Conservation (phyloP, 2,113 vertebrate genomes). For the Tyrannus savana region DNA sequence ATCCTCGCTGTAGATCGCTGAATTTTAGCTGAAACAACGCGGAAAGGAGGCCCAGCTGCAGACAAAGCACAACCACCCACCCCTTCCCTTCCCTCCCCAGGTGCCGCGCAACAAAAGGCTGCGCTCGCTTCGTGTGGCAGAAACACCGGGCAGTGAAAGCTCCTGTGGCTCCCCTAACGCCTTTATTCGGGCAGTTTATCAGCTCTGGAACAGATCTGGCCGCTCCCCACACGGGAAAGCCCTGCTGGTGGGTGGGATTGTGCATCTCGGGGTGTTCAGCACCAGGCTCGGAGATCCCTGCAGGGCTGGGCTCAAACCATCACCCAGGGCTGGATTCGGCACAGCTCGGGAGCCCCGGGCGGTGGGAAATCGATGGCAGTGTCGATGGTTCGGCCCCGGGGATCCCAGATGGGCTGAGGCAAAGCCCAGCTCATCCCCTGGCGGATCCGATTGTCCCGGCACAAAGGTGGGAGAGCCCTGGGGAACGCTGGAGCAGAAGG, state of each 20-base stretch:
- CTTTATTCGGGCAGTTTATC: background rate
- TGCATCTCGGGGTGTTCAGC: too few species aligned
- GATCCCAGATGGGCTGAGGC: accelerated
- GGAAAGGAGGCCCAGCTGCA: background rate
- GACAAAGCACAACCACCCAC: background rate
- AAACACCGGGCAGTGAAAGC: background rate
- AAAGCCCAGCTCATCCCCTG: background rate
- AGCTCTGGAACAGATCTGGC: background rate
- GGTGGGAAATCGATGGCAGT: background rate
- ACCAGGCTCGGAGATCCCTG: background rate
- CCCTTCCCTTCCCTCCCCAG: background rate
- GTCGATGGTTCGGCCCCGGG: background rate
- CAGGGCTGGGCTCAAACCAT: background rate
- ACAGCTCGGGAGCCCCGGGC: background rate
- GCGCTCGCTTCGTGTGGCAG: background rate
- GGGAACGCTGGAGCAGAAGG: background rate
- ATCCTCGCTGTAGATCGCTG: accelerated
- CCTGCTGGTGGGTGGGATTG: background rate
- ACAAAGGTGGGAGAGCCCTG: accelerated
- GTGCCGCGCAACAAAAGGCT: background rate
- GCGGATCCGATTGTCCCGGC: background rate
- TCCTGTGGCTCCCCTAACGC: background rate
- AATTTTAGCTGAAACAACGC: background rate
- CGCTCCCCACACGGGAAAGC: background rate
- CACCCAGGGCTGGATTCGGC: accelerated